Evolutionary conservation across 30 jellyfish, hydroid and myxozoan species (phyloP).

Genomic region (Pseudorhiza aurosa): DNA sequence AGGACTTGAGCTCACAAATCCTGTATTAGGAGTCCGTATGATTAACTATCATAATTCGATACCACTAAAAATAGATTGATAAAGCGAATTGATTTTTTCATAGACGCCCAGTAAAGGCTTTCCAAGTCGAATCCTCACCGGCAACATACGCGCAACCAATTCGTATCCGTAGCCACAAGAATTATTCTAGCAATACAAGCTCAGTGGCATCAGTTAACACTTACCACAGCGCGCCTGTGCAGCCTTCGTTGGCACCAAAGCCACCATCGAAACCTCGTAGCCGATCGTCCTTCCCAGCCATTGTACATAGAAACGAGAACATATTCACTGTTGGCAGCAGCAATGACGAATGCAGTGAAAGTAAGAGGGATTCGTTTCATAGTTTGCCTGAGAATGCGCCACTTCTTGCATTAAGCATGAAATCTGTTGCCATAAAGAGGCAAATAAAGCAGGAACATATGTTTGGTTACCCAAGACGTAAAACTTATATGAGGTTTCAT

Average conservation of each 20-base stretch:
- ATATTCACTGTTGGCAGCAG: constrained; percentile 3
- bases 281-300: constrained; percentile 65
- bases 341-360: constrained; percentile 27
- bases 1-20: too few relatives aligned
- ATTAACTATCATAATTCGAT: too few relatives aligned
- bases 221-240: constrained; percentile 79
- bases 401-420: neutral
- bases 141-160: constrained; percentile 50
- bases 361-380: constrained; percentile 4
- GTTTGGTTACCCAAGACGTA: too few relatives aligned
- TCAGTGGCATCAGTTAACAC: constrained; percentile 69
- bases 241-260: constrained; percentile 65
- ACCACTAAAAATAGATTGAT: too few relatives aligned
- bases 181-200: constrained; percentile 50
- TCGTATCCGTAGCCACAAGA: constrained; percentile 44
- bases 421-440: neutral
- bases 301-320: constrained; percentile 22
- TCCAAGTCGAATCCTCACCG: constrained; percentile 32
- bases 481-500: too few relatives aligned
- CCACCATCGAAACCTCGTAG: constrained; percentile 71
- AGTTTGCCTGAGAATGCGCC: neutral
- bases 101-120: constrained; percentile 56
- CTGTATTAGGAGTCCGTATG: too few relatives aligned
- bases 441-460: too few relatives aligned
- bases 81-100: too few relatives aligned